Evolutionary conservation across 37 sponge, comb jelly and placozoan genomes (phyloP), one percentile per base, ranked within the genome.

Genomic region (Crambe crambe): DNA sequence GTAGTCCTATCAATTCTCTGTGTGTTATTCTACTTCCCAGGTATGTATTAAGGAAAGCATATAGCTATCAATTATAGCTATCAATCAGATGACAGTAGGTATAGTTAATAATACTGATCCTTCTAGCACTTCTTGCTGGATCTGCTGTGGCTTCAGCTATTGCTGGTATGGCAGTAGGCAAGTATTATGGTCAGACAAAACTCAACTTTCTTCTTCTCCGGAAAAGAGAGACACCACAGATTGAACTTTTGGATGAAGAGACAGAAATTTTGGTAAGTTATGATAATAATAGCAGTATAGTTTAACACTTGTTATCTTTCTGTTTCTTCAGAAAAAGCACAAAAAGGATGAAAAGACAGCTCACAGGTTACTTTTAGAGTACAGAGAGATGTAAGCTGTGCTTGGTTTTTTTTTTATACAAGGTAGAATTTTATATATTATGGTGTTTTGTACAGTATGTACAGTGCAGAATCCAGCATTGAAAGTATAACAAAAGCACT

Each of bases 11-110:
- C 70, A 0, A 2, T 23, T 15, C 81, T 80, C 57, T 57, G 72
- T 59, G 43, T 80, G n/a, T 26, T 80, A 18, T 30, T 80, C 72
- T 80, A 80, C 32, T 72, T 56, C 36, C 81, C 81, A 43, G 31
- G 81, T 80, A 36, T 23, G 72, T 70, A 12, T n/a, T n/a, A n/a
- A n/a, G n/a, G n/a, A n/a, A n/a, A n/a, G 4, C 70, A 36, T 37
- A 21, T 34, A 8, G 5, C 31, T 62, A 30, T 27, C n/a, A n/a
- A n/a, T 30, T 62, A 62, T 62, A 62, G 6, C 26, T 62, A 29
- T 23, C 31, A 8, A 62, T n/a, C n/a, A n/a, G n/a, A n/a, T n/a
- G n/a, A n/a, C n/a, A n/a, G n/a, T n/a, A n/a, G n/a, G n/a, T n/a
- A n/a, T n/a, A n/a, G n/a, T 47, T 47, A 12, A 6, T 47, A 47